These are phyloP conservation scores for Drosophila limbata DNA, from an alignment of 2,888 invertebrate species.

Conservation along the genomic window DNA sequence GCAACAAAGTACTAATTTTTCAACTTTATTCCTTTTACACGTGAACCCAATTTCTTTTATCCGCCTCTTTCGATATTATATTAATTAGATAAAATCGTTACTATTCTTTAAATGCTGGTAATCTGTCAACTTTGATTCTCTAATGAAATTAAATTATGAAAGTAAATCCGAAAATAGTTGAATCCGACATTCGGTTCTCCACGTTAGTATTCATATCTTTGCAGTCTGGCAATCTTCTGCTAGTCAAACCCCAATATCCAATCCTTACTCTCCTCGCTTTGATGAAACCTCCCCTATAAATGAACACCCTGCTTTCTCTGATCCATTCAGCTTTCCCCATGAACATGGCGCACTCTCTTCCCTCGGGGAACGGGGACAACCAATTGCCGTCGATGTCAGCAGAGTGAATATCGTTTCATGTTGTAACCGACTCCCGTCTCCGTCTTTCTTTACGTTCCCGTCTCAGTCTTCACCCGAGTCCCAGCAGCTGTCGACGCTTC, in stretches of 20 bases:
- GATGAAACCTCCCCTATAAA: slow-evolving; percentile 35
- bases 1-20: too few relatives aligned
- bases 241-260: slow-evolving; percentile 11
- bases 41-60: too few relatives aligned
- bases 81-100: too few relatives aligned
- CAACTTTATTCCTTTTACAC: too few relatives aligned
- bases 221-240: slow-evolving; percentile 10
- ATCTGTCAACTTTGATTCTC: too few relatives aligned
- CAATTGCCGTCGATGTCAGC: neutral
- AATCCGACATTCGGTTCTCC: too few relatives aligned
- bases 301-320: slow-evolving; percentile 22
- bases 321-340: neutral
- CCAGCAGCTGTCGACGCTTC: slow-evolving; percentile 50
- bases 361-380: too few relatives aligned
- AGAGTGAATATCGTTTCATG: neutral
- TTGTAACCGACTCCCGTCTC: neutral
- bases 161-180: too few relatives aligned
- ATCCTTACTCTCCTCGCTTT: neutral
- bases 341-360: slow-evolving; percentile 1
- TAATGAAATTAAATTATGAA: too few relatives aligned
- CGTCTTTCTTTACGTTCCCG: neutral
- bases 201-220: neutral
- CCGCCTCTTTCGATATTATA: too few relatives aligned
- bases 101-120: too few relatives aligned
- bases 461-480: neutral